phyloP scores from a whole-genome alignment of 1,140 invertebrate genomes.

The Polyergus mexicanus region DNA sequence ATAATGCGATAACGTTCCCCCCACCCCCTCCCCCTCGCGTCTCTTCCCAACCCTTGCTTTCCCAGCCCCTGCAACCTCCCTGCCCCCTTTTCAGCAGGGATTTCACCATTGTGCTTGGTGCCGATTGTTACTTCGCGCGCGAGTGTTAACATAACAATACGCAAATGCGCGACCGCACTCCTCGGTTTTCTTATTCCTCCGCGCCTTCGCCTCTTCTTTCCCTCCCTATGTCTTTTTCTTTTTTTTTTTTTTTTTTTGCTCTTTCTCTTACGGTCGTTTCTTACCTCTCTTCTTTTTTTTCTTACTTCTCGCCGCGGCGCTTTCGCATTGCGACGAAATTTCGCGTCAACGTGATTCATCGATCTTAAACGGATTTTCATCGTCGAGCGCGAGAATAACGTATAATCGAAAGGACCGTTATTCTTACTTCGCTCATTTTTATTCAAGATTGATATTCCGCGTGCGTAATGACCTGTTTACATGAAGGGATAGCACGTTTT shows the following conservation, averaged over 20 bases:
- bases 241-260: too few relatives aligned
- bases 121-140: constrained; percentile 83
- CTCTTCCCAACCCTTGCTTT: constrained; percentile 46
- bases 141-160: constrained; percentile 85
- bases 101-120: constrained; percentile 82
- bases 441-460: constrained; percentile 42
- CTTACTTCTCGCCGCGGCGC: neutral
- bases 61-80: constrained; percentile 18
- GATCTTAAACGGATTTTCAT: neutral
- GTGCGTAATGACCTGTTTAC: constrained; percentile 37
- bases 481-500: neutral
- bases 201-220: constrained; percentile 8
- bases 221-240: neutral
- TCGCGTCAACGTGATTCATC: constrained; percentile 13
- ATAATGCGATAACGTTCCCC: constrained; percentile 83
- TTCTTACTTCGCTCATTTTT: constrained; percentile 29
- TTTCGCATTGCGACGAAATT: constrained; percentile 34
- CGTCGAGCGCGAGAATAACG: constrained; percentile 35
- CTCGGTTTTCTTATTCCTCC: constrained; percentile 55
- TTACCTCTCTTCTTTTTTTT: neutral
- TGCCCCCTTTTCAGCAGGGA: constrained; percentile 70
- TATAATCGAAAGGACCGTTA: constrained; percentile 18
- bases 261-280: neutral
- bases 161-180: constrained; percentile 76
- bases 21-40: constrained; percentile 7